A percentile compares a stretch with the other conserved stretches of the same genome.
Conservation (phyloP, 2,888 invertebrate genomes). For the Stictocephala bisonia region DNA sequence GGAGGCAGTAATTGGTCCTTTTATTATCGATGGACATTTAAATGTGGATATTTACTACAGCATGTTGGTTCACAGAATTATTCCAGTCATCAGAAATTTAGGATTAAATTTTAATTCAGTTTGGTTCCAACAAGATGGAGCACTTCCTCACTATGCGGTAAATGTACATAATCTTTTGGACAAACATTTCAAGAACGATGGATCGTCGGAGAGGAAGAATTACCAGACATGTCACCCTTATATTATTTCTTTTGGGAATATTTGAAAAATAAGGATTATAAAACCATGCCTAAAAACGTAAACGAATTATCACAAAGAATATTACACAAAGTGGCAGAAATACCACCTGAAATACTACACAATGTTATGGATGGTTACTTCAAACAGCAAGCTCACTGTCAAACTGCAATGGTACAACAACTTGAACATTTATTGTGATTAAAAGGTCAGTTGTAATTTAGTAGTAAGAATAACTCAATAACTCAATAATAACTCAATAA, state of each 20-base stretch:
- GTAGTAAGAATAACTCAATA: no score
- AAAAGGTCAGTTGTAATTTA: no score
- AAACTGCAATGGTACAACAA: no score
- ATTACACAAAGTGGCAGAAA: no score
- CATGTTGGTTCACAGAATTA: not conserved
- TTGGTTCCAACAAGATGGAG: constrained; percentile 14
- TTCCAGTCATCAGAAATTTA: constrained; percentile 3
- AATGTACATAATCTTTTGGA: constrained; percentile 15
- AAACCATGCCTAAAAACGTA: constrained; percentile 9
- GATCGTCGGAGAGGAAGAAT: constrained; percentile 20
- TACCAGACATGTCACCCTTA: constrained; percentile 9
- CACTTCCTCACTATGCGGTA: constrained; percentile 5
- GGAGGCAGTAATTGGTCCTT: constrained; percentile 4
- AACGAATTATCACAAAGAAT: constrained; percentile 17
- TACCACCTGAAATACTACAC: not conserved
- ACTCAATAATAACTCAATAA: no score
- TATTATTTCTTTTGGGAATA: constrained; percentile 11
- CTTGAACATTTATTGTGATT: no score
- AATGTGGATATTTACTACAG: constrained; percentile 1
- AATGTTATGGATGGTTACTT: no score
- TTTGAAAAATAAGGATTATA: constrained; percentile 6
- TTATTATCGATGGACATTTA: constrained; percentile 10
- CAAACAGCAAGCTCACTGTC: no score
- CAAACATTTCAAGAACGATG: constrained; percentile 4
- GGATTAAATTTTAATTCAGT: constrained; percentile 4